phyloP scores from a whole-genome alignment of 2,113 vertebrate species.

The Silurus asotus region DNA sequence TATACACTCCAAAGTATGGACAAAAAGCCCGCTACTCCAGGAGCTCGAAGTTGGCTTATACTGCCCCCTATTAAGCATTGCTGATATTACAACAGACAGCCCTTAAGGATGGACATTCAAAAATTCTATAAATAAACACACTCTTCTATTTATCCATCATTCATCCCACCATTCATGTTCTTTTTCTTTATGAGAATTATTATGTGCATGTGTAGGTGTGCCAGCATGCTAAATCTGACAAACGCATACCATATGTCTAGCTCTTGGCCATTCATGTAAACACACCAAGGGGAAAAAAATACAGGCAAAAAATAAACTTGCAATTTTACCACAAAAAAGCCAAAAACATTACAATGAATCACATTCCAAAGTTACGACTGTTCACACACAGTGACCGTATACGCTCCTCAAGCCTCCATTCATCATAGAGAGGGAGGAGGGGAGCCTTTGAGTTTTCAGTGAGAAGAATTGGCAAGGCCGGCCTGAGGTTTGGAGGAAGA shows the following conservation, averaged over 20 bases:
- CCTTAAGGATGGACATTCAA: neutral
- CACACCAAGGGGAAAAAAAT: neutral
- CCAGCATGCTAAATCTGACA: conserved; percentile 19
- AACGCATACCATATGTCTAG: conserved; percentile 37
- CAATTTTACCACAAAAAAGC: conserved; percentile 45
- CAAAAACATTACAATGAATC: conserved; percentile 51
- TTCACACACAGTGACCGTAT: conserved; percentile 52
- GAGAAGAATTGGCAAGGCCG: conserved; percentile 72
- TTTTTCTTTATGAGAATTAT: conserved; percentile 16
- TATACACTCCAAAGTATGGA: conserved; percentile 23
- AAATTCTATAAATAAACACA: neutral
- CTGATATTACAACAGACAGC: conserved; percentile 36
- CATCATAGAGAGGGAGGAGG: conserved; percentile 44
- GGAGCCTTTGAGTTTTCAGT: conserved; percentile 46
- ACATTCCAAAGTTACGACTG: conserved; percentile 54
- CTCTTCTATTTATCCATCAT: neutral
- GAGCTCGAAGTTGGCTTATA: conserved; percentile 50
- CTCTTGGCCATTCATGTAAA: conserved; percentile 43
- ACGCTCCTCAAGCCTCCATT: conserved; percentile 41
- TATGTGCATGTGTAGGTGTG: conserved; percentile 8
- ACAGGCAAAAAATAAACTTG: conserved; percentile 36
- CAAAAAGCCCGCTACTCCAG: conserved; percentile 11
- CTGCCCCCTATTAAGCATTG: conserved; percentile 65
- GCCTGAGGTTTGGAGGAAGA: conserved; percentile 76
- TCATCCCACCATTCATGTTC: conserved; percentile 17